Conservation (phyloP, 2,888 invertebrate genomes). For the Orchesella flavescens region DNA sequence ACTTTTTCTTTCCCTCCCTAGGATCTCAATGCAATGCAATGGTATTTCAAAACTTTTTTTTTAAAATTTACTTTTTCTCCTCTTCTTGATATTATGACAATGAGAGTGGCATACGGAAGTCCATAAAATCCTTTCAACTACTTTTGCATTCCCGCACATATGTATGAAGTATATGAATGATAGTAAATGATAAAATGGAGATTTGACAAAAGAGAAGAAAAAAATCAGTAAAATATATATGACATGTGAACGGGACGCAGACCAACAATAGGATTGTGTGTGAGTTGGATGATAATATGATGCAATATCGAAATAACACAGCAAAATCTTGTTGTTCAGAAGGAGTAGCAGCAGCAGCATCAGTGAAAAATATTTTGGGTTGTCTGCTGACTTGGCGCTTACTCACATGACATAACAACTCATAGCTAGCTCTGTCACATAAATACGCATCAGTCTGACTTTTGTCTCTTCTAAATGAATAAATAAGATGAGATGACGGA, state of each 20-base stretch:
- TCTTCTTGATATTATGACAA: background rate
- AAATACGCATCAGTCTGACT: constrained; percentile 7
- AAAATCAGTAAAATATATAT: too few relatives aligned
- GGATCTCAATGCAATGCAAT: constrained; percentile 20
- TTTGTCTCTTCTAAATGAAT: background rate
- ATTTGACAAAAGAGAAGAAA: too few relatives aligned
- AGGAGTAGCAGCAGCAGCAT: too few relatives aligned
- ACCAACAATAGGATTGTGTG: too few relatives aligned
- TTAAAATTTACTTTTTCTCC: background rate
- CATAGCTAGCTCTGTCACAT: background rate
- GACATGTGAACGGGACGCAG: background rate
- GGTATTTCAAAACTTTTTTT: constrained; percentile 21
- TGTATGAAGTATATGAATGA: too few relatives aligned
- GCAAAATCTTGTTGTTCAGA: too few relatives aligned
- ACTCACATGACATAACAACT: background rate
- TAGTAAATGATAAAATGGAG: too few relatives aligned
- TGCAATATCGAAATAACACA: too few relatives aligned
- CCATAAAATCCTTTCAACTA: constrained; percentile 18
- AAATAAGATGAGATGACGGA: constrained; percentile 3
- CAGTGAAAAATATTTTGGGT: background rate
- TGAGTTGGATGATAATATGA: too few relatives aligned
- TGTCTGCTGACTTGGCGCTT: background rate
- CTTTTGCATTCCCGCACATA: background rate
- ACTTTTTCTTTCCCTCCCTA: constrained; percentile 19
- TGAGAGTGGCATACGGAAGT: too few relatives aligned